Base-by-base conservation (phyloP, 1,140 invertebrate species). In the Zaprionus gabonicus region DNA sequence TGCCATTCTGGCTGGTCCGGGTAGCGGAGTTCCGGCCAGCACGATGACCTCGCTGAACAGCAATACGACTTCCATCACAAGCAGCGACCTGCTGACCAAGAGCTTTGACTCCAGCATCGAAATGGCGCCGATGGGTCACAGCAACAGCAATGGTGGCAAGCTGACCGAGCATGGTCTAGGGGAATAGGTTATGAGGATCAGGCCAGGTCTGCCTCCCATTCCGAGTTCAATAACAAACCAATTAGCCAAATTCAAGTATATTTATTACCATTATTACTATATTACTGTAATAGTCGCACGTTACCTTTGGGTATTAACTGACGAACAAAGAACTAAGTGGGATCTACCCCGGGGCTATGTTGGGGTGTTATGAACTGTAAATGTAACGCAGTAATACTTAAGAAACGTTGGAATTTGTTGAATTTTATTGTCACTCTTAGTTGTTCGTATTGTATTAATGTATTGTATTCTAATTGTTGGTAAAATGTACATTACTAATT, bases 81-180 rank as follows among this genome's bases (percentile, higher is more conserved):
- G 91, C 78, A 92, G 91, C 44, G 91, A 92, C 31, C 17, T 88
- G 63, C 70, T 92, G 67, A 92, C 91, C 25, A 92, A 92, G 69
- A 92, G 91, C 71, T 92, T 92, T 49, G 91, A 92, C 53, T 92
- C 91, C n/a, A 92, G 87, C 67, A 75, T 92, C 51, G 91, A 92
- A 62, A 56, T 92, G 53, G 73, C 87, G 25, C 80, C 79, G 3
- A 53, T 88, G 51, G 85, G 85, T 6, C 86, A 90, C 31, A 90
- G 86, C 73, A 80, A 73, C 38, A 90, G 86, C 73, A 90, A 90
- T 28, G 85, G 84, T 23, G 76, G 63, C 23, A 88, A 88, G 60
- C 69, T 90, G 58, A 51, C 70, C 34, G 85, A 90, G 13, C 86
- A 91, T 25, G 60, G 76, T 28, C 55, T 83, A 38, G 82, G 73